phyloP scores from a whole-genome alignment of 2,888 invertebrate genomes.

The Papilio demoleus region DNA sequence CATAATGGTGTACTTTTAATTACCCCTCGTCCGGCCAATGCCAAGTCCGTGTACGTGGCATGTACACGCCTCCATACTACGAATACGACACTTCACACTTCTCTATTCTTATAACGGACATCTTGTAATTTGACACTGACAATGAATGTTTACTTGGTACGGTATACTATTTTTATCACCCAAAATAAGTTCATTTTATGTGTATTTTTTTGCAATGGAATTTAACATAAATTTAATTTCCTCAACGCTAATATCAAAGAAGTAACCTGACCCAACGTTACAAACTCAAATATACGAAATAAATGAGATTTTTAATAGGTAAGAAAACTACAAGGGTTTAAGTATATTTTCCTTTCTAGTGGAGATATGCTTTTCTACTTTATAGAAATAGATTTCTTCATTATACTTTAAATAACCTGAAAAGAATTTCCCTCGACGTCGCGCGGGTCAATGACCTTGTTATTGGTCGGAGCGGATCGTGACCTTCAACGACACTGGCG shows the following conservation, averaged over 20 bases:
- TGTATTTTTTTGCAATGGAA: not conserved
- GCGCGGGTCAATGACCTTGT: slow-evolving; percentile 46
- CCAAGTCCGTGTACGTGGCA: slow-evolving; percentile 27
- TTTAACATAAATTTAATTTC: too few relatives aligned
- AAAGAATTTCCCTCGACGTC: slow-evolving; percentile 24
- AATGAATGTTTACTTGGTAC: not conserved
- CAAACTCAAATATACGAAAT: too few relatives aligned
- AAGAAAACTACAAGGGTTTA: too few relatives aligned
- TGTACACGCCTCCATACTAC: slow-evolving; percentile 1
- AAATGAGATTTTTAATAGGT: too few relatives aligned
- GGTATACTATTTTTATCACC: not conserved
- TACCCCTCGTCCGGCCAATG: slow-evolving; percentile 6
- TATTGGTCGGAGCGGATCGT: slow-evolving; percentile 68
- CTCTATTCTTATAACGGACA: slow-evolving; percentile 24
- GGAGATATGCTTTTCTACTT: not conserved
- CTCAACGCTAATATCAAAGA: too few relatives aligned
- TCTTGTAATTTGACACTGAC: slow-evolving; percentile 18
- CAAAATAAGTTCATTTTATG: not conserved
- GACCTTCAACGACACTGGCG: slow-evolving; percentile 70
- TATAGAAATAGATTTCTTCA: not conserved
- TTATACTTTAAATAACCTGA: slow-evolving; percentile 13
- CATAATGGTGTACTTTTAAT: slow-evolving; percentile 30
- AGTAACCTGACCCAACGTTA: too few relatives aligned
- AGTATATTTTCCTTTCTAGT: too few relatives aligned
- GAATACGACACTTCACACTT: slow-evolving; percentile 8